A percentile compares a stretch with the other conserved stretches of the same genome.
Evolutionary conservation across 1,140 invertebrate genomes (phyloP).

Genomic region (Tetramorium parvispinum): DNA sequence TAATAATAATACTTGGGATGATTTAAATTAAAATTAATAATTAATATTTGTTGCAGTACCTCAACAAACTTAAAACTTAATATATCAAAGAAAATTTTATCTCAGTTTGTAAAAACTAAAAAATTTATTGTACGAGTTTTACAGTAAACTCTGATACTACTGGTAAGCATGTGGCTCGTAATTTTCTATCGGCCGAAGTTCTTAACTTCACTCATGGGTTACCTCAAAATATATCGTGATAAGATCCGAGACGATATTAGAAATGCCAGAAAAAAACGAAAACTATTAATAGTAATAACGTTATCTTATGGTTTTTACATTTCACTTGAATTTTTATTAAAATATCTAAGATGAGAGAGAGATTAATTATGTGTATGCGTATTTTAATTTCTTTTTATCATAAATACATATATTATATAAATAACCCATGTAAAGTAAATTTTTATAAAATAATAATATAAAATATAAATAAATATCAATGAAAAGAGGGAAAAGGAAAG

Average conservation of each 20-base stretch:
- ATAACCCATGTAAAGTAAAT: not conserved
- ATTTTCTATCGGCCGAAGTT: conserved; percentile 14
- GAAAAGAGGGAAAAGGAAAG: no score
- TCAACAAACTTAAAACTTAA: not conserved
- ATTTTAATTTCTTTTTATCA: no score
- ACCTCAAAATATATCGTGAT: conserved; percentile 36
- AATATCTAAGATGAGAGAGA: no score
- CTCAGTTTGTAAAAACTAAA: not conserved
- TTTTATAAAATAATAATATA: not conserved
- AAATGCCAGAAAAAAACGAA: conserved; percentile 49
- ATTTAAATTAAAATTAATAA: not conserved
- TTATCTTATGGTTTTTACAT: conserved; percentile 48
- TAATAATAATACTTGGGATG: not conserved
- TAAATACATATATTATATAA: no score
- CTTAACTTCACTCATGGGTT: conserved; percentile 2
- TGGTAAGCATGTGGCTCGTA: not conserved
- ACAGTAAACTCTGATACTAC: no score
- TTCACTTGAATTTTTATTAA: not conserved
- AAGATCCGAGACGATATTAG: conserved; percentile 27
- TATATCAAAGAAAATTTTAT: not conserved
- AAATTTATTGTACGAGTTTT: conserved; percentile 4
- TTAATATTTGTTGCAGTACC: no score
- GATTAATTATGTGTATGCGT: no score
- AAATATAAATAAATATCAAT: not conserved
- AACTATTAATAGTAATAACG: conserved; percentile 13